Percentiles rank a stretch among this genome's conserved stretches.
These are phyloP conservation scores for Spinus olivaceus DNA, from an alignment of 2,797 vertebrate species.

Conservation along the genomic window DNA sequence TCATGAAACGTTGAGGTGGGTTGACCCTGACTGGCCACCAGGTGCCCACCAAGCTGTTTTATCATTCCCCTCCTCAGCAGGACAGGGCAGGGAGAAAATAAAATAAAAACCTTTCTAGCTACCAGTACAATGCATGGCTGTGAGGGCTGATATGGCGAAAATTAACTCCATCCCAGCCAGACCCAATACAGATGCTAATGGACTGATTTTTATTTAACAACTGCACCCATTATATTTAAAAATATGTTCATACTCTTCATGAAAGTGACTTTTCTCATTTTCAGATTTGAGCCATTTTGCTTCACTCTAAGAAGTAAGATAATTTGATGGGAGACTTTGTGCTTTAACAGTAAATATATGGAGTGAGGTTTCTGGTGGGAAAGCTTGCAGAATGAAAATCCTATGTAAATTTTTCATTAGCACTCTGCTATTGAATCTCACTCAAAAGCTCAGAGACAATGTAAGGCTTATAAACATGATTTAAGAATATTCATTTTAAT, in stretches of 20 bases:
- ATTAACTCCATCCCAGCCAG: not conserved
- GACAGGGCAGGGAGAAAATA: not conserved
- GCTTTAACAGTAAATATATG: conserved; percentile 1
- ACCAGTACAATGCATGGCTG: not conserved
- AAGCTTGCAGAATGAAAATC: not conserved
- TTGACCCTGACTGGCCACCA: not conserved
- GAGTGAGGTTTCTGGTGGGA: not conserved
- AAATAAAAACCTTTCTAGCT: not conserved
- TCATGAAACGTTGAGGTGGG: accelerated
- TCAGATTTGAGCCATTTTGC: not conserved
- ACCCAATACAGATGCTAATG: not conserved
- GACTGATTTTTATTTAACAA: not conserved
- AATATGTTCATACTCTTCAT: not conserved
- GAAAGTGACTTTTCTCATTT: not conserved
- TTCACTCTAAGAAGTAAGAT: not conserved
- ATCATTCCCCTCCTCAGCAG: not conserved
- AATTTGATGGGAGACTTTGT: not conserved
- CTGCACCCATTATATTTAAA: not conserved
- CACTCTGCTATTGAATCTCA: not conserved
- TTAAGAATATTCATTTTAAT: conserved; percentile 1
- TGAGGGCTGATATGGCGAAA: not conserved
- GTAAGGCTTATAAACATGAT: not conserved
- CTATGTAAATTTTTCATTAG: not conserved
- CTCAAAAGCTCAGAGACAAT: not conserved
- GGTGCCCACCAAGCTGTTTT: not conserved